Evolutionary conservation across 2,888 invertebrate species (phyloP).

Genomic region (Rosalia funebris): DNA sequence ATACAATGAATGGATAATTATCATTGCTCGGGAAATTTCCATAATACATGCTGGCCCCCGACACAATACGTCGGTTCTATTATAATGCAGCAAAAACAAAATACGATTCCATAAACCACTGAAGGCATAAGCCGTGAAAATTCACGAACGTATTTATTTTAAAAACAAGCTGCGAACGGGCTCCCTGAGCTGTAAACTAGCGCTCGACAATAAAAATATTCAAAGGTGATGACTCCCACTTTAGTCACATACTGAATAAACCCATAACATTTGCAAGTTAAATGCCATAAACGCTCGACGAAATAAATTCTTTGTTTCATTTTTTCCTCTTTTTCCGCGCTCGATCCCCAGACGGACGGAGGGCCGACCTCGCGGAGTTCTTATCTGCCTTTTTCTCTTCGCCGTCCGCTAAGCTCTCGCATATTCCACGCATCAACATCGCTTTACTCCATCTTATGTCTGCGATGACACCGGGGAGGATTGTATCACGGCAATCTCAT

Average conservation of each 20-base stretch:
- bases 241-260: constrained; percentile 62
- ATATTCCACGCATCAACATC: constrained; percentile 56
- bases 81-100: constrained; percentile 13
- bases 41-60: too few species aligned
- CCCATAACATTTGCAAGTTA: constrained; percentile 67
- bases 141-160: constrained; percentile 36
- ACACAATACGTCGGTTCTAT: constrained; percentile 6
- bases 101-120: constrained; percentile 3
- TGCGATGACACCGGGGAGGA: too few species aligned
- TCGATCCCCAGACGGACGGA: constrained; percentile 12
- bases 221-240: constrained; percentile 65
- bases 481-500: too few species aligned
- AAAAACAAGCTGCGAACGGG: constrained; percentile 51
- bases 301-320: constrained; percentile 64
- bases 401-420: constrained; percentile 45
- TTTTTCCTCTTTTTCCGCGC: constrained; percentile 46
- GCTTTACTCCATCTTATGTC: too few species aligned
- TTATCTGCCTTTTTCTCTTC: constrained; percentile 40
- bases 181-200: constrained; percentile 53
- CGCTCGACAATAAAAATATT: constrained; percentile 63
- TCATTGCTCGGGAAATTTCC: too few species aligned
- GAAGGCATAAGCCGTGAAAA: constrained; percentile 14
- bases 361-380: too few species aligned
- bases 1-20: too few species aligned
- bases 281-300: constrained; percentile 63